These are phyloP conservation scores for Pocillopora grandis DNA, from an alignment of 92 coral and sea anemone genomes.

Conservation along the genomic window DNA sequence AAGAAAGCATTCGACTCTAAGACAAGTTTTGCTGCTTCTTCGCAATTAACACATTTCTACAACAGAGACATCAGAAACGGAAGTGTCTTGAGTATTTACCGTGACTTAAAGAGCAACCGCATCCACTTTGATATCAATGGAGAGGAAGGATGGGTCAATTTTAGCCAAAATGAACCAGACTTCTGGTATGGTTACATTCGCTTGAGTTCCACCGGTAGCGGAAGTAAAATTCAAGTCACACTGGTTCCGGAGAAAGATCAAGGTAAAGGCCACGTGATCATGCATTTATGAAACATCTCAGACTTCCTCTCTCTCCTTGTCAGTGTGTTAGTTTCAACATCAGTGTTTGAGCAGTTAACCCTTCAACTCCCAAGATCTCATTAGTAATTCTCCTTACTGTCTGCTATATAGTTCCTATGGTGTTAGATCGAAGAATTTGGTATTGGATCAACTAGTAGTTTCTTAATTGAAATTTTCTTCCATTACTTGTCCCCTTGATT, in stretches of 20 bases:
- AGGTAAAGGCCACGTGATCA: neutral
- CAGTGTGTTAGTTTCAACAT: too few species aligned
- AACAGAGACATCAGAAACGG: neutral
- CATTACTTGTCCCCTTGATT: too few species aligned
- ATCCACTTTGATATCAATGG: conserved; percentile 30
- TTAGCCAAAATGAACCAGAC: neutral
- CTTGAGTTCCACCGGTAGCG: neutral
- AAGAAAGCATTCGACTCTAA: neutral
- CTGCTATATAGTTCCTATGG: too few species aligned
- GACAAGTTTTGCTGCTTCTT: too few species aligned
- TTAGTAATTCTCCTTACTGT: too few species aligned
- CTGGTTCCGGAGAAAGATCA: neutral
- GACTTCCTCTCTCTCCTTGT: too few species aligned
- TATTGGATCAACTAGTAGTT: too few species aligned
- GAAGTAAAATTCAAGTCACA: conserved; percentile 5
- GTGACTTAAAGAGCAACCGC: neutral
- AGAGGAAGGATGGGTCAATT: neutral
- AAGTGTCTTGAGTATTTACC: conserved; percentile 1
- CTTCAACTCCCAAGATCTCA: too few species aligned
- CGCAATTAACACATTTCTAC: neutral
- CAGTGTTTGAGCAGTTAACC: too few species aligned
- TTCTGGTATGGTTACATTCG: conserved; percentile 23
- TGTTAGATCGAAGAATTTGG: too few species aligned
- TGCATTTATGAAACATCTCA: too few species aligned
- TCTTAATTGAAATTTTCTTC: too few species aligned